phyloP scores from a whole-genome alignment of 2,888 invertebrate species.

The Ptychoptera contaminata region DNA sequence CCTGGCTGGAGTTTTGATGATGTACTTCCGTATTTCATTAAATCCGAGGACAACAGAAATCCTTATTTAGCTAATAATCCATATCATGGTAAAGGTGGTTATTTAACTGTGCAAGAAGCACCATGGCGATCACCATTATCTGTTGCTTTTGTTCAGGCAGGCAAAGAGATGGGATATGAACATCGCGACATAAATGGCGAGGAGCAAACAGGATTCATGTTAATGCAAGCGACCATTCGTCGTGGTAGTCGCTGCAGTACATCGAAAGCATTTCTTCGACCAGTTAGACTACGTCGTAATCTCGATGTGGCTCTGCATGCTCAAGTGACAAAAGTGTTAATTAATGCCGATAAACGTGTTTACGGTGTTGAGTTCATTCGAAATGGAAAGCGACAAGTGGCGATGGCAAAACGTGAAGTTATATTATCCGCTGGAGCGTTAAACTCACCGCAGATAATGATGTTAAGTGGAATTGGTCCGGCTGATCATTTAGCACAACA shows the following conservation, averaged over 20 bases:
- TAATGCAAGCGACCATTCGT: conserved; percentile 70
- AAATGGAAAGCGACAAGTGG: conserved; percentile 44
- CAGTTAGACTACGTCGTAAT: conserved; percentile 59
- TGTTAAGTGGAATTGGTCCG: conserved; percentile 82
- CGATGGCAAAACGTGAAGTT: conserved; percentile 63
- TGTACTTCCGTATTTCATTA: conserved; percentile 69
- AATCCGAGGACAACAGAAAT: conserved; percentile 78
- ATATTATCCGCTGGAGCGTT: conserved; percentile 78
- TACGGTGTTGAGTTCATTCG: conserved; percentile 60
- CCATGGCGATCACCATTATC: conserved; percentile 71
- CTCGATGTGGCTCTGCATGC: conserved; percentile 64
- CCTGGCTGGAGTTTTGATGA: conserved; percentile 74
- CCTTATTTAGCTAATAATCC: conserved; percentile 59
- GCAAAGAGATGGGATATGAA: conserved; percentile 66
- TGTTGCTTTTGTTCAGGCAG: conserved; percentile 68
- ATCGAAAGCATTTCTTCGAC: conserved; percentile 72
- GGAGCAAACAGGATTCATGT: conserved; percentile 72
- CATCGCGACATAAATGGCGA: conserved; percentile 69
- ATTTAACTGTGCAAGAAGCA: conserved; percentile 68
- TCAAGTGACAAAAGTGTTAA: conserved; percentile 55
- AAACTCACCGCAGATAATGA: conserved; percentile 74
- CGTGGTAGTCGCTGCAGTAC: conserved; percentile 76
- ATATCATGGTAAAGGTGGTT: conserved; percentile 65
- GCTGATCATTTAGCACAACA: conserved; percentile 54
- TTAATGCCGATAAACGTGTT: conserved; percentile 55